Percentiles rank a stretch among this genome's conserved stretches.
Evolutionary conservation across 2,113 vertebrate genomes (phyloP).

Genomic region (Periophthalmus modestus): DNA sequence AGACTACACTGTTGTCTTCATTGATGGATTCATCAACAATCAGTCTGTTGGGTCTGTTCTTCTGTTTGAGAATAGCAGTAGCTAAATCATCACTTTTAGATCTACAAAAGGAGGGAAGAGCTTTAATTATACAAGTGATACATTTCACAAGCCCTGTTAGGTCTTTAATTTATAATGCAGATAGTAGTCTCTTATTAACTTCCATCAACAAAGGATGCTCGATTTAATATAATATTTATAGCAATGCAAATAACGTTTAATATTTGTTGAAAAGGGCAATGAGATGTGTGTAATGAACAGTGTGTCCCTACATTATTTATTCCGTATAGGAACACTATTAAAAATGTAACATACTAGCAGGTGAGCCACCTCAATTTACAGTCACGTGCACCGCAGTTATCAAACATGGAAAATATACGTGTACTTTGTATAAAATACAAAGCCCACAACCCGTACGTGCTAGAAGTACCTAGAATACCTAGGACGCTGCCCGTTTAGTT

Average conservation of each 20-base stretch:
- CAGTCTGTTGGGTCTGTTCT: slow-evolving; percentile 96
- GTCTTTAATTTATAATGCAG: too few relatives aligned
- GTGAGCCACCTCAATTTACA: slow-evolving; percentile 10
- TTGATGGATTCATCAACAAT: slow-evolving; percentile 99
- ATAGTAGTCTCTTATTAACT: neutral
- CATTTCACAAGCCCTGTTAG: neutral
- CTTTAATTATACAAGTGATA: neutral
- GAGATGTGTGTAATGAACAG: neutral
- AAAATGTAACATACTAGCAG: neutral
- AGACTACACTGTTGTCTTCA: slow-evolving; percentile 99
- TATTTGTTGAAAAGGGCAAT: neutral
- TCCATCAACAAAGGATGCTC: too few relatives aligned
- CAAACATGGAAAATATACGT: neutral
- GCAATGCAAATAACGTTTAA: neutral
- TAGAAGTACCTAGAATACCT: slow-evolving; percentile 29
- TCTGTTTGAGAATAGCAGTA: slow-evolving; percentile 98
- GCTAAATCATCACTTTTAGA: slow-evolving; percentile 96
- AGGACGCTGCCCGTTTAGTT: slow-evolving; percentile 14
- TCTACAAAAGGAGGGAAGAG: slow-evolving; percentile 62
- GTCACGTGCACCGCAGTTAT: neutral
- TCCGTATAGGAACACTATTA: neutral
- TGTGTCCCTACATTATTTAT: slow-evolving; percentile 4
- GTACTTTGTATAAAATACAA: neutral
- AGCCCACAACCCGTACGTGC: neutral
- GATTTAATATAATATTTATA: neutral